phyloP scores from a whole-genome alignment of 2,113 vertebrate species.

The Seriola aureovittata region DNA sequence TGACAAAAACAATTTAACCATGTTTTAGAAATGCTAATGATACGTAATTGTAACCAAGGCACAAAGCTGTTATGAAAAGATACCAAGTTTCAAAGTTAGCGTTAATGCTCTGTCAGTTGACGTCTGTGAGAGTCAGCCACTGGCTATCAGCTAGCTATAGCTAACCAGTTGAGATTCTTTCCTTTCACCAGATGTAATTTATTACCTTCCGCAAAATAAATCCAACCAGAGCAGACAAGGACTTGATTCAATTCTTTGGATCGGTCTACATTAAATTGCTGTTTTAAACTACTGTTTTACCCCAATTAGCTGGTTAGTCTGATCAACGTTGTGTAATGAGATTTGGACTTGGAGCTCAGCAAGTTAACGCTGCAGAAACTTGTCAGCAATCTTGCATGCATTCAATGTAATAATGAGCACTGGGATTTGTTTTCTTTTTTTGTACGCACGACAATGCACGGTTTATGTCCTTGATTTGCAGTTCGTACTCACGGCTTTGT shows the following conservation, averaged over 20 bases:
- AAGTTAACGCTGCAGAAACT: background rate
- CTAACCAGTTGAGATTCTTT: constrained; percentile 7
- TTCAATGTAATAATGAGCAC: background rate
- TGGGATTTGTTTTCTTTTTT: too few relatives aligned
- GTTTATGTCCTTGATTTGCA: background rate
- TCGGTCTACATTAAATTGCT: background rate
- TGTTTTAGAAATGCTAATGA: background rate
- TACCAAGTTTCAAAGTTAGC: background rate
- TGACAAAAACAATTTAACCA: background rate
- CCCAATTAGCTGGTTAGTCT: too few relatives aligned
- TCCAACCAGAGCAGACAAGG: accelerated
- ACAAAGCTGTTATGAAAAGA: background rate
- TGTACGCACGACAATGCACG: background rate
- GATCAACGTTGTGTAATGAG: background rate
- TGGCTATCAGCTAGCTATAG: constrained; percentile 20
- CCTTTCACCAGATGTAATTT: background rate
- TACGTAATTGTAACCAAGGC: background rate
- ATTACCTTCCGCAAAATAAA: accelerated
- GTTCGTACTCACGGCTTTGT: background rate
- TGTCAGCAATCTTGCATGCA: background rate
- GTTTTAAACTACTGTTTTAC: background rate
- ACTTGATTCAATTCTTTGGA: background rate
- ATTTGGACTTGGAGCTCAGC: background rate
- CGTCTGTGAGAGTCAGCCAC: background rate
- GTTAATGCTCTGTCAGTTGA: background rate